phyloP scores from a whole-genome alignment of 1,140 invertebrate genomes.

The Pemphigus obesinymphae region DNA sequence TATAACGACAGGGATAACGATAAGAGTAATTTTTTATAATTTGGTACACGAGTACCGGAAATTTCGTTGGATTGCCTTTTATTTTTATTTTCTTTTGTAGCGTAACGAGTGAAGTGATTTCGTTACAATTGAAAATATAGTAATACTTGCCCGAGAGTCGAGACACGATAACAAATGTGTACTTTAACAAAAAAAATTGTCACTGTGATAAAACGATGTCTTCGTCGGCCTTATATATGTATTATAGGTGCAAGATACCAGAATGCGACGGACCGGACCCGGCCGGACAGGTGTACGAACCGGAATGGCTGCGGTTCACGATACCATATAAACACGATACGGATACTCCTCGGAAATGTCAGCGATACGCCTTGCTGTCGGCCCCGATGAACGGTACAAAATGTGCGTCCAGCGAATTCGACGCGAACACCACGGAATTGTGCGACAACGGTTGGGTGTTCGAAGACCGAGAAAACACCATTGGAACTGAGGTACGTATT shows the following conservation, averaged over 20 bases:
- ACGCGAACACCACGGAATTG: not conserved
- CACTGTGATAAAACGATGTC: too few relatives aligned
- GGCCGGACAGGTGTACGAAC: not conserved
- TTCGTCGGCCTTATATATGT: too few relatives aligned
- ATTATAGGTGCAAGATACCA: constrained; percentile 8
- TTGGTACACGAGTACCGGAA: too few relatives aligned
- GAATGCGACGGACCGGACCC: not conserved
- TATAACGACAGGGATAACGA: too few relatives aligned
- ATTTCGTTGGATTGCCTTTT: too few relatives aligned
- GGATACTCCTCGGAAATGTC: not conserved
- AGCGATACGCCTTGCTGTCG: constrained; percentile 45
- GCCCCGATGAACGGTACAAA: constrained; percentile 46
- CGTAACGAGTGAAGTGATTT: too few relatives aligned
- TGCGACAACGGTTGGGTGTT: constrained; percentile 53
- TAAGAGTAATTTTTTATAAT: too few relatives aligned
- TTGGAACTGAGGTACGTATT: constrained; percentile 55
- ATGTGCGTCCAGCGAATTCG: not conserved
- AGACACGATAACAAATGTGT: too few relatives aligned
- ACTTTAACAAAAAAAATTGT: too few relatives aligned
- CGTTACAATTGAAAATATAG: too few relatives aligned
- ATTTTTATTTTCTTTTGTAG: too few relatives aligned
- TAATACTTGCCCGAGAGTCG: too few relatives aligned
- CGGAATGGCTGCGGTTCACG: not conserved
- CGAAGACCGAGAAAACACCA: constrained; percentile 54
- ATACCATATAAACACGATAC: not conserved